Conservation (phyloP, 2,113 vertebrate species). For the Columba janthina region DNA sequence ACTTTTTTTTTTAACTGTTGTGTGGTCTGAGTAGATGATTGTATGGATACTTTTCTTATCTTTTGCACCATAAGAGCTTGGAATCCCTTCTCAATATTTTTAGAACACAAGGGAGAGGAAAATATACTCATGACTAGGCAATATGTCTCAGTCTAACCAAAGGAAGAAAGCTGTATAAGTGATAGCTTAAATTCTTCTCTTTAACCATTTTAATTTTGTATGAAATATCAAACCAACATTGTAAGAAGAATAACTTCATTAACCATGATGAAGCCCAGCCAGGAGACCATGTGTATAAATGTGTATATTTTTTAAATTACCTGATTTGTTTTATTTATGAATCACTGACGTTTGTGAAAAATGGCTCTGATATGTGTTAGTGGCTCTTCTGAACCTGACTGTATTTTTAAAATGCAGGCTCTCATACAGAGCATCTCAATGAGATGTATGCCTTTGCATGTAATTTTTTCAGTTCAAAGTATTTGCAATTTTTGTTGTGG, state of each 20-base stretch:
- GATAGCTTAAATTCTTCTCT: neutral
- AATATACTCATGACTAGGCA: neutral
- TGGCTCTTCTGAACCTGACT: neutral
- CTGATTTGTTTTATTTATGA: neutral
- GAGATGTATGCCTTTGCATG: neutral
- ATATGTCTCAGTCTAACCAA: neutral
- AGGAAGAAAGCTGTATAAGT: neutral
- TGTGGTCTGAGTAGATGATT: neutral
- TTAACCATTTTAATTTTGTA: neutral
- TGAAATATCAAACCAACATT: neutral
- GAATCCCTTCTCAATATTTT: neutral
- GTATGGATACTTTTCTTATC: neutral
- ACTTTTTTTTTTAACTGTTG: neutral
- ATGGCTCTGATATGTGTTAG: neutral
- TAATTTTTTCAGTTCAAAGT: neutral
- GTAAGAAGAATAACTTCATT: neutral
- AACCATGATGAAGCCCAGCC: neutral
- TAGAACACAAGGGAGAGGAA: neutral
- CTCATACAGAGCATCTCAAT: neutral
- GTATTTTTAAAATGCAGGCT: neutral
- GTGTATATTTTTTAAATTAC: neutral
- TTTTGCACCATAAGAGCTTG: neutral
- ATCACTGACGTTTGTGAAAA: neutral
- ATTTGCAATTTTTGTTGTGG: neutral
- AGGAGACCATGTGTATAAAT: neutral